Evolutionary conservation across 2,113 vertebrate genomes (phyloP), one percentile per base, ranked within the genome.

Genomic region (Synodontis membranacea): DNA sequence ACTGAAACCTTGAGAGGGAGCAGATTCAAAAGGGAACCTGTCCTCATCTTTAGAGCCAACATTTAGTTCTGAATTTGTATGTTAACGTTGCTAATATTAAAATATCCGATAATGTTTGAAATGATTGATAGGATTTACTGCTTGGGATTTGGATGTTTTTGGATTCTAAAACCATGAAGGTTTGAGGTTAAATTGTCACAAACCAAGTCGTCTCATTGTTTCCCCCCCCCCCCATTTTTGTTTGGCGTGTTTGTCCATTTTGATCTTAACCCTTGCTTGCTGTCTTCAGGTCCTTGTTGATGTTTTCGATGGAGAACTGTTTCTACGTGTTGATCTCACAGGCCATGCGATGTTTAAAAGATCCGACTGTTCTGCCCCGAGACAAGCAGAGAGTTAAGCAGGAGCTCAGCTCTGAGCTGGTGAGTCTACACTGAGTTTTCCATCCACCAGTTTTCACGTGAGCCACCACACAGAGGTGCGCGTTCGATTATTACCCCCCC

Each of bases 301-400:
- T 97, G 96, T 99, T 99, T 91, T 97, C 96, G 64, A 99, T 99
- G 96, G 98, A 99, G 83, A 98, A 99, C 95, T 98, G 97, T 90
- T 99, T 99, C 94, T 99, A 99, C 90, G 95, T 99, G 92, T 94
- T 99, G 90, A 97, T 98, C 95, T 99, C 98, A 39, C 98, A 99
- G 93, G 98, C 98, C 0, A 92, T 97, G 25, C 96, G 97, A 0
- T 98, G 97, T 91, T 92, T 99, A 85, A 96, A 97, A 93, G 97
- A 99, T 90, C 95, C 96, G 0, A 90, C 94, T 0, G 95, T 98
- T 89, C 94, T 96, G 5, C 95, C 96, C 4, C 95, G 98, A 5
- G 98, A 99, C 91, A 99, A 99, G 84, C 98, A 99, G 94, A 94
- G 98, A 23, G 97, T 99, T 93, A 99, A 99, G 82, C 98, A 99